Evolutionary conservation across 2,113 vertebrate genomes (phyloP).

Genomic region (Guaruba guarouba): DNA sequence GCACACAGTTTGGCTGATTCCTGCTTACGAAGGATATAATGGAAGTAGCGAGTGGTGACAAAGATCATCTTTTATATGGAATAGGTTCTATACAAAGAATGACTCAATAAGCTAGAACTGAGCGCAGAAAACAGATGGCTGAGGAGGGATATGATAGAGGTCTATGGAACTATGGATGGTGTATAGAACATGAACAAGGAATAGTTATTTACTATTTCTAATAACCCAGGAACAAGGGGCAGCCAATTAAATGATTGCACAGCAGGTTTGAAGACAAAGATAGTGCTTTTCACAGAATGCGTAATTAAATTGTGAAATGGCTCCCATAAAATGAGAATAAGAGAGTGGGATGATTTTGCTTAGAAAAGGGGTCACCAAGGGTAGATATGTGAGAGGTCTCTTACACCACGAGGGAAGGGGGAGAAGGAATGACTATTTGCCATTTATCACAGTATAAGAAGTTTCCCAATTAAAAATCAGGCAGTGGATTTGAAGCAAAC

Average conservation of each 20-base stretch:
- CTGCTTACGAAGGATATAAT: slow-evolving; percentile 37
- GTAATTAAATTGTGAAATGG: slow-evolving; percentile 65
- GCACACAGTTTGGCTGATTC: not conserved
- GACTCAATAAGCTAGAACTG: not conserved
- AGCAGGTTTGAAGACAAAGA: slow-evolving; percentile 57
- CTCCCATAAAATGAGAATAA: slow-evolving; percentile 54
- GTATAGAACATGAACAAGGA: not conserved
- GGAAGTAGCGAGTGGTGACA: not conserved
- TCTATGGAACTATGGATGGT: not conserved
- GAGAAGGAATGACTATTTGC: not conserved
- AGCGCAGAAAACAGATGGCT: slow-evolving; percentile 36
- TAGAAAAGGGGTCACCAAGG: not conserved
- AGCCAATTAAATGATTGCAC: slow-evolving; percentile 65
- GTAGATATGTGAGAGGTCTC: slow-evolving; percentile 23
- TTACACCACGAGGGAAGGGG: not conserved
- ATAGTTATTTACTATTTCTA: slow-evolving; percentile 70
- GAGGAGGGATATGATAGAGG: not conserved
- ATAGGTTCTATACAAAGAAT: slow-evolving; percentile 19
- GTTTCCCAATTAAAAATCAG: slow-evolving; percentile 43
- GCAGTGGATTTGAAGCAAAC: not conserved
- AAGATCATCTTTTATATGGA: slow-evolving; percentile 33
- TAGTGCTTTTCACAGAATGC: slow-evolving; percentile 48
- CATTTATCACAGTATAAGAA: not conserved
- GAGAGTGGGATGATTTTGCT: slow-evolving; percentile 20
- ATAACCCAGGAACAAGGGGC: slow-evolving; percentile 55